phyloP scores from a whole-genome alignment of 2,797 vertebrate species.

The Cephalopachus bancanus region DNA sequence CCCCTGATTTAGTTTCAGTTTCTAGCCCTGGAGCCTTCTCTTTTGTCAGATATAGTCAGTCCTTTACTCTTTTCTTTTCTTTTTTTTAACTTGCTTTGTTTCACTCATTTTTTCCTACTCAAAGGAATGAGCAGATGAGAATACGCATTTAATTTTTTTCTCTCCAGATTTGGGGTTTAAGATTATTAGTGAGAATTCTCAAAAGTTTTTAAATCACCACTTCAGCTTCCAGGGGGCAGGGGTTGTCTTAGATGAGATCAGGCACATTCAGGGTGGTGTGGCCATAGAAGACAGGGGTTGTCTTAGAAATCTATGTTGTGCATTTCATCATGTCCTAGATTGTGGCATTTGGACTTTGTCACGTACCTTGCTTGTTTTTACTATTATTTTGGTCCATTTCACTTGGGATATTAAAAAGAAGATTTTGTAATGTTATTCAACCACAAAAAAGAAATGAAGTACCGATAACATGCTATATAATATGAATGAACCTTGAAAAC shows the following conservation, averaged over 20 bases:
- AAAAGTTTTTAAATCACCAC: background rate
- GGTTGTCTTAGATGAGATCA: no score
- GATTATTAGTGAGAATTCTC: slow-evolving; percentile 4
- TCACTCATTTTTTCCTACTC: background rate
- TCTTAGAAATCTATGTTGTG: background rate
- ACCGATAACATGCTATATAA: no score
- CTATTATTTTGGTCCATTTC: background rate
- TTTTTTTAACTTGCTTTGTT: background rate
- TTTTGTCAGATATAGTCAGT: background rate
- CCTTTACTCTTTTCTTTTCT: background rate
- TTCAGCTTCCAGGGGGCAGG: background rate
- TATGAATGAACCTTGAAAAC: no score
- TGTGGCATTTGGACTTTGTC: background rate
- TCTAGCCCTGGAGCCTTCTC: background rate
- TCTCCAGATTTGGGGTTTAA: background rate
- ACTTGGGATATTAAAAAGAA: slow-evolving; percentile 42
- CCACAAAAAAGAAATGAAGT: no score
- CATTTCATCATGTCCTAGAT: background rate
- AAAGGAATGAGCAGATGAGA: background rate
- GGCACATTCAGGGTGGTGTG: no score
- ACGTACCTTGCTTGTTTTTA: background rate
- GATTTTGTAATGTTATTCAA: background rate
- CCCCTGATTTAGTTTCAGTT: background rate
- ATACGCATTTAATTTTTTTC: slow-evolving; percentile 32
- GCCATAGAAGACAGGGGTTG: background rate